These are phyloP conservation scores for Aculops lycopersici DNA, from an alignment of 1,140 invertebrate genomes.

Conservation along the genomic window DNA sequence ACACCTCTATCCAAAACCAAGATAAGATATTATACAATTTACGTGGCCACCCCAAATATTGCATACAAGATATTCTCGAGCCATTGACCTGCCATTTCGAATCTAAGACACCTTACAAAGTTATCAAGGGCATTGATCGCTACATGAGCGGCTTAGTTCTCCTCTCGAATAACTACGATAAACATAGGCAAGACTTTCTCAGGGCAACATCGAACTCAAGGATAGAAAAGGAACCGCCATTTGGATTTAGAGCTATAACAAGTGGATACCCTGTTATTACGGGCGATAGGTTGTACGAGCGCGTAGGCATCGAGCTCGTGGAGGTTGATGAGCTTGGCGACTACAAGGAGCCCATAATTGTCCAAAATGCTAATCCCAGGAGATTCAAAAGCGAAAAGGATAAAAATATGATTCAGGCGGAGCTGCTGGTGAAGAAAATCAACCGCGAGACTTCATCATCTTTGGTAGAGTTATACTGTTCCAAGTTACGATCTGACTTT, in stretches of 20 bases:
- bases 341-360: slow-evolving; percentile 8
- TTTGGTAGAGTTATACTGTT: slow-evolving; percentile 4
- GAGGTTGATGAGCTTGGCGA: slow-evolving; percentile 9
- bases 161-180: background rate
- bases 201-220: background rate
- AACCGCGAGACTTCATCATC: slow-evolving; percentile 3
- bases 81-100: slow-evolving; percentile 1
- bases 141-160: slow-evolving; percentile 5
- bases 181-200: background rate
- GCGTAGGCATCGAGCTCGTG: slow-evolving; percentile 6
- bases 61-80: slow-evolving; percentile 1
- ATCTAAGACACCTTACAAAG: background rate
- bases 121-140: slow-evolving; percentile 3
- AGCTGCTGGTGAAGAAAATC: slow-evolving; percentile 1
- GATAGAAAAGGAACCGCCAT: background rate
- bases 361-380: background rate
- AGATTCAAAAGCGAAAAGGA: background rate
- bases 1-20: background rate
- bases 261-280: slow-evolving; percentile 1
- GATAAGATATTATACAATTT: slow-evolving; percentile 2
- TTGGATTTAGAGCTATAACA: background rate
- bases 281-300: background rate
- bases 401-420: background rate
- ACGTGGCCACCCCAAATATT: slow-evolving; percentile 6
- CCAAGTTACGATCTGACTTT: slow-evolving; percentile 5